These are phyloP conservation scores for Mus spicilegus DNA, from an alignment of 2,113 vertebrate species.

Conservation along the genomic window DNA sequence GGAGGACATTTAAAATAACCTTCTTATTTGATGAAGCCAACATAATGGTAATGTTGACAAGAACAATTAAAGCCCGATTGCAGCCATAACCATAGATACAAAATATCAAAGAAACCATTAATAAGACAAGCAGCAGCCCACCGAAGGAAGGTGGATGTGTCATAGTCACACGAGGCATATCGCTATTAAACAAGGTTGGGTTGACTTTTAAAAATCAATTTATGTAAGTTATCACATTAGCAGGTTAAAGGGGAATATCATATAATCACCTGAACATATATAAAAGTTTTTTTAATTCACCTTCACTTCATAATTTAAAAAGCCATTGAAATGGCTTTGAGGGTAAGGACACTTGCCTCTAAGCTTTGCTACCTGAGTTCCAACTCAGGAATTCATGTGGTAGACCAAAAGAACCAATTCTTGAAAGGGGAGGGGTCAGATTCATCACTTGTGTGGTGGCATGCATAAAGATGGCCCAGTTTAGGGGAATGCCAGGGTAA, in stretches of 20 bases:
- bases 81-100: neutral
- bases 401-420: neutral
- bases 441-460: too few species aligned
- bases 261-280: neutral
- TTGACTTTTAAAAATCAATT: neutral
- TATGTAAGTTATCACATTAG: neutral
- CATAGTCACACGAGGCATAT: neutral
- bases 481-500: too few species aligned
- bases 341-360: neutral
- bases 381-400: neutral
- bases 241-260: neutral
- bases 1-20: neutral
- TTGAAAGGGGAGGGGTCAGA: neutral
- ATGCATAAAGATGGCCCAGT: too few species aligned
- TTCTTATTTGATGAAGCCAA: neutral
- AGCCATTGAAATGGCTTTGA: neutral
- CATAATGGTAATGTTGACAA: neutral
- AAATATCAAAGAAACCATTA: neutral
- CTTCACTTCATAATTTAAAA: neutral
- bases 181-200: neutral
- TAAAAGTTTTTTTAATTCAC: neutral
- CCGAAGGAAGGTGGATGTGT: neutral
- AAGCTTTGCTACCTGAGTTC: neutral
- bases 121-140: neutral
- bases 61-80: neutral